A percentile compares a stretch with the other conserved stretches of the same genome.
These are phyloP conservation scores for Galeopsomyia nigrocyanea DNA, from an alignment of 2,888 invertebrate genomes.

Conservation along the genomic window DNA sequence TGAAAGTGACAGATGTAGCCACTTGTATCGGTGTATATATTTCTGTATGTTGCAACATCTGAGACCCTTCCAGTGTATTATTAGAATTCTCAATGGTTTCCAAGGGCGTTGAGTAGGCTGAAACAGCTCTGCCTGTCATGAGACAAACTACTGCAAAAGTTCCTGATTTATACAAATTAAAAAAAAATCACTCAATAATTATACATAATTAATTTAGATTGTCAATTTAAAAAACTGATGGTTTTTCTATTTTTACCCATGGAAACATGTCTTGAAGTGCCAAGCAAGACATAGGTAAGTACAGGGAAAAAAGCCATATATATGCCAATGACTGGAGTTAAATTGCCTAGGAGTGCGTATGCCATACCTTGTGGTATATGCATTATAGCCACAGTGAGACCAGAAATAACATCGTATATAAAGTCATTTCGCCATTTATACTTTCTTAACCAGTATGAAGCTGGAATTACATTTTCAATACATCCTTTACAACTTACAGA, in stretches of 20 bases:
- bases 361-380: conserved; percentile 86
- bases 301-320: conserved; percentile 74
- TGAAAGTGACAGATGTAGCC: conserved; percentile 82
- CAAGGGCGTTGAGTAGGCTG: conserved; percentile 60
- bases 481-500: conserved; percentile 57
- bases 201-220: background rate
- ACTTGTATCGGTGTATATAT: conserved; percentile 75
- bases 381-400: conserved; percentile 87
- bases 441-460: conserved; percentile 74
- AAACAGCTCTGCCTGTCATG: conserved; percentile 89
- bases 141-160: conserved; percentile 91
- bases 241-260: conserved; percentile 71
- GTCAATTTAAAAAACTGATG: background rate
- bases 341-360: conserved; percentile 71
- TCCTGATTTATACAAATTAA: conserved; percentile 66
- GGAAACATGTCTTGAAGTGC: conserved; percentile 78
- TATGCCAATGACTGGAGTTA: conserved; percentile 71
- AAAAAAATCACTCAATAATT: conserved; percentile 26
- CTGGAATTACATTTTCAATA: conserved; percentile 69
- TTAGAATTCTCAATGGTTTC: conserved; percentile 42
- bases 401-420: conserved; percentile 82
- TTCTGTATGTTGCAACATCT: conserved; percentile 35
- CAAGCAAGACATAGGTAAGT: conserved; percentile 75
- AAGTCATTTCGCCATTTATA: conserved; percentile 76
- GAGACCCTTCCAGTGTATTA: conserved; percentile 43